Base-by-base conservation (phyloP, 2,797 vertebrate genomes). In the Phrynocephalus forsythii region DNA sequence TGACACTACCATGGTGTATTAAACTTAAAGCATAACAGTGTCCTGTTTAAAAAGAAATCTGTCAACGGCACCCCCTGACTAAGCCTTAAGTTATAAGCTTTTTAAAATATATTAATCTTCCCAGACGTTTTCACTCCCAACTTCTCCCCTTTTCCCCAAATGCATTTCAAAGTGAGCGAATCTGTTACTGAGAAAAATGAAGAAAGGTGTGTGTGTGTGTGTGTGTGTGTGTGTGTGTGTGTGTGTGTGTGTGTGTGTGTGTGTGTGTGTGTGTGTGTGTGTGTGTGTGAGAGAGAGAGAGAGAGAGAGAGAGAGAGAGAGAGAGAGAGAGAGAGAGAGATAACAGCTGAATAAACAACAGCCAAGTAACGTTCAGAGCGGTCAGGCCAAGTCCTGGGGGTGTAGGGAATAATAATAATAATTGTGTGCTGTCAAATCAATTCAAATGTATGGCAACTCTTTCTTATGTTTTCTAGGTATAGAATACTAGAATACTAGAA, bases 1-100 rank as follows among this genome's bases (percentile, higher is more conserved):
- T 91, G 95, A 96, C 95, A 94, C 93, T 87, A 94, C 95, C 96
- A 93, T 91, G 92, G 94, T 84, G 87, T 92, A 94, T 93, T 91
- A 94, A 91, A 92, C 92, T 44, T 91, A 76, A 96, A 95, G 92
- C 91, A 77, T 56, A 33, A 71, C 94, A 94, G 94, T 60, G 76
- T 94, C 91, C 83, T 28, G 50, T 95, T 95, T 90, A 94, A 94
- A 88, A 92, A 91, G 86, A 82, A 90, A 91, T 83, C 91, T 89
- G 94, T 95, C 87, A 86, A 94, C 83, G 88, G 91, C 91, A 44
- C 5, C 60, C 79, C 91, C 88, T 79, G 81, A 86, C 90, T 24
- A 73, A 73, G 87, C 87, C 94, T 88, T 90, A 90, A 93, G 91
- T 33, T 87, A 93, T 91, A 92, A 94, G 78, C 83, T 90, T 85